Conservation (phyloP, 2,888 invertebrate genomes). For the Hypercompe scribonia region DNA sequence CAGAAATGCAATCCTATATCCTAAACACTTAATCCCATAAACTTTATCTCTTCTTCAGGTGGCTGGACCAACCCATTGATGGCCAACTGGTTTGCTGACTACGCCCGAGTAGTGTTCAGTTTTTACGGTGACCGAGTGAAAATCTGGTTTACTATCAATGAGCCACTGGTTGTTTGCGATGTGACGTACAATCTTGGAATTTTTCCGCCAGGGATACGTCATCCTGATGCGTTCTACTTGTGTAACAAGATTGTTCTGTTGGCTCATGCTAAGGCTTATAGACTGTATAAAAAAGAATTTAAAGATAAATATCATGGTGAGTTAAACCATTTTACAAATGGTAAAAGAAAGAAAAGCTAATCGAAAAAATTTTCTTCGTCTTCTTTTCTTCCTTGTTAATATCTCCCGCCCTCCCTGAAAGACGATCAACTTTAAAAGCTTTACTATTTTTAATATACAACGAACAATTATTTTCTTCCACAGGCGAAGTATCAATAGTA, state of each 20-base stretch:
- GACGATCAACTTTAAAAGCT: no score
- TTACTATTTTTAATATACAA: neutral
- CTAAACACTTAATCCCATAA: neutral
- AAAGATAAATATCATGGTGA: slow-evolving; percentile 45
- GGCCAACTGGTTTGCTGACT: slow-evolving; percentile 17
- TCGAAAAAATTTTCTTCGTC: neutral
- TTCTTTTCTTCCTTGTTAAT: neutral
- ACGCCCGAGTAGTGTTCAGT: slow-evolving; percentile 12
- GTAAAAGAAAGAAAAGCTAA: no score
- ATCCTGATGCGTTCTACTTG: slow-evolving; percentile 25
- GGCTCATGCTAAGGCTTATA: slow-evolving; percentile 88
- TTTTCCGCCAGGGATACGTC: slow-evolving; percentile 29
- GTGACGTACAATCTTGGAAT: slow-evolving; percentile 5
- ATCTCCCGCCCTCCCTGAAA: no score
- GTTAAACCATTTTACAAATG: neutral
- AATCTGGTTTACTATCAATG: slow-evolving; percentile 41
- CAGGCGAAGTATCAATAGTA: slow-evolving; percentile 56
- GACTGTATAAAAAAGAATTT: slow-evolving; percentile 84
- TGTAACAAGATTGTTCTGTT: slow-evolving; percentile 86
- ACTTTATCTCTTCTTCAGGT: slow-evolving; percentile 8
- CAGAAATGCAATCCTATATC: no score
- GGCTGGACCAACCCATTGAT: slow-evolving; percentile 24
- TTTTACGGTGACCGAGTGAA: slow-evolving; percentile 30
- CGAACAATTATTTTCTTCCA: slow-evolving; percentile 9
- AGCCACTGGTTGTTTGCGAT: slow-evolving; percentile 26